These are phyloP conservation scores for Heliornis fulica DNA, from an alignment of 2,113 vertebrate species.

Conservation along the genomic window DNA sequence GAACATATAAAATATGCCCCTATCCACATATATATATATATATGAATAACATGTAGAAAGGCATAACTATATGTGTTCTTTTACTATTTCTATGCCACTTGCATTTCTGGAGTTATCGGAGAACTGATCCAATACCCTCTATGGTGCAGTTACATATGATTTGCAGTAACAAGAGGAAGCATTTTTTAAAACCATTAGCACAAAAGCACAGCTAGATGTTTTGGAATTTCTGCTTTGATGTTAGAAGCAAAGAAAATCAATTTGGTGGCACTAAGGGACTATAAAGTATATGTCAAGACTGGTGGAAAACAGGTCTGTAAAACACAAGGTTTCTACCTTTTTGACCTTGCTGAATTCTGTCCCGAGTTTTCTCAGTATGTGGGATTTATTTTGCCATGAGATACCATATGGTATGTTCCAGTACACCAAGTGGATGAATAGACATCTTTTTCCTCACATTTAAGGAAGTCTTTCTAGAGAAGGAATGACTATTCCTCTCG, in stretches of 20 bases:
- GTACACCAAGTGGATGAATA: neutral
- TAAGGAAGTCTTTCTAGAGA: neutral
- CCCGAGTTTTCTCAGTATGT: neutral
- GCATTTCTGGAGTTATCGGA: neutral
- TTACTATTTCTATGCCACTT: neutral
- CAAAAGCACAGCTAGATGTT: neutral
- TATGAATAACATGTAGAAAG: neutral
- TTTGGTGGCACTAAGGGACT: neutral
- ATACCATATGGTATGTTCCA: neutral
- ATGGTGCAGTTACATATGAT: neutral
- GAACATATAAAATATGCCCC: neutral
- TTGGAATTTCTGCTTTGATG: neutral
- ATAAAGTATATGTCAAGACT: neutral
- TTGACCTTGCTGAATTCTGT: neutral
- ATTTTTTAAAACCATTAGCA: neutral
- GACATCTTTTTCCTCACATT: neutral
- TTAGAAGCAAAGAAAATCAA: neutral
- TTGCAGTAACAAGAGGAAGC: neutral
- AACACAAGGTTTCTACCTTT: neutral
- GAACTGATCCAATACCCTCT: neutral
- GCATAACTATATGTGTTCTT: neutral
- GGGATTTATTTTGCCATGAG: neutral
- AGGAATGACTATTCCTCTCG: neutral
- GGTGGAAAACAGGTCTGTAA: neutral
- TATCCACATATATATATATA: neutral